A percentile compares a stretch with the other conserved stretches of the same genome.
phyloP scores from a whole-genome alignment of 2,797 vertebrate species.

The Anisognathus igniventris region DNA sequence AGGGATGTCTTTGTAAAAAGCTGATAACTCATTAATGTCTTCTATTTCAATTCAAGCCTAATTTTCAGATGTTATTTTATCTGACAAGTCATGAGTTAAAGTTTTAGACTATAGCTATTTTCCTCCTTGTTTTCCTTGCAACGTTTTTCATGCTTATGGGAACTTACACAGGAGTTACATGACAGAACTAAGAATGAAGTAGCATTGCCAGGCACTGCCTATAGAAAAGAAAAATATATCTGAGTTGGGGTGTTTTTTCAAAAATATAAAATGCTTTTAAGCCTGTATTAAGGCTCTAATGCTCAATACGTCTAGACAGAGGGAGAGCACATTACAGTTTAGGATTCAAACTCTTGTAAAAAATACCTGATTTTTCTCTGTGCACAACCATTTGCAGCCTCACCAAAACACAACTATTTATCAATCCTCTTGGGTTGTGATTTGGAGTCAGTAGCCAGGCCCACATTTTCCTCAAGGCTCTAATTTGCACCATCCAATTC shows the following conservation, averaged over 20 bases:
- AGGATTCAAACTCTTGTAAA: background rate
- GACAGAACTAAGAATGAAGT: background rate
- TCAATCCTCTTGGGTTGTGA: background rate
- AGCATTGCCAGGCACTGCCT: background rate
- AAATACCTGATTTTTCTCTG: background rate
- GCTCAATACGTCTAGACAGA: fast-evolving
- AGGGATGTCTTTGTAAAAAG: background rate
- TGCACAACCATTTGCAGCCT: background rate
- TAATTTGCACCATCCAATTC: background rate
- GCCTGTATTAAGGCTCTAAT: background rate
- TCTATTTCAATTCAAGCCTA: background rate
- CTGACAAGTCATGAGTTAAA: background rate
- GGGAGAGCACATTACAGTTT: background rate
- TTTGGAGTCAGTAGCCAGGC: background rate
- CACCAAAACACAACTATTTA: background rate
- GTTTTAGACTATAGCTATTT: background rate
- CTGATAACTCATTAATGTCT: background rate
- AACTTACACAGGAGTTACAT: background rate
- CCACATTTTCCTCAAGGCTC: background rate
- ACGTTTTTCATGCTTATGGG: background rate
- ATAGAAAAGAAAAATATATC: background rate
- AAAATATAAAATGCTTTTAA: background rate
- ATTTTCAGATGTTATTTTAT: background rate
- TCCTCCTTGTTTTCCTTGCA: background rate
- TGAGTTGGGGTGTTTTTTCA: background rate